Evolutionary conservation across 2,888 invertebrate genomes (phyloP), one percentile per base, ranked within the genome.

Genomic region (Epistrophe eligans): DNA sequence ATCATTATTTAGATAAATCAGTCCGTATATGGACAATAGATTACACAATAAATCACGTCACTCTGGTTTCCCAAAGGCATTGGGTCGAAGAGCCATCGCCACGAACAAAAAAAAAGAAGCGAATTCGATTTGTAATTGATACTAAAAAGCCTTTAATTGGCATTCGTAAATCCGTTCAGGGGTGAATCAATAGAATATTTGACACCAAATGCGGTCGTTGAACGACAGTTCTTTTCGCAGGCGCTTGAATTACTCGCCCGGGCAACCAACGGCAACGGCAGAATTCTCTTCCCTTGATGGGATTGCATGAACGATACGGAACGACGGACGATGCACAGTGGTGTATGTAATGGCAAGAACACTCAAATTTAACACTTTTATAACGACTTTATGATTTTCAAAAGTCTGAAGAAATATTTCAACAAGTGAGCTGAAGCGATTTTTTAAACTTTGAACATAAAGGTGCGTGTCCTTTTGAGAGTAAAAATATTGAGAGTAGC

Each of bases 61-160:
- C 71, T 24, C 17, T 35, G 40, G 52, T 52, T 28, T 81, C 81
- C 85, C 85, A 71, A 48, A 82, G 82, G 77, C 57, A 77, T 84
- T 73, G 40, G 52, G n/a, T 57, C 40, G 6, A 72, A 66, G 38
- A 57, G 60, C 57, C 80, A 66, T 72, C 52, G 64, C 71, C 19
- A 70, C 58, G 74, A 55, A 62, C 73, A 45, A 38, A 62, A 83
- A 60, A 90, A 83, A 67, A 90, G 90, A 90, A 32, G 6, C 90
- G 90, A 91, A 92, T 91, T 91, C 90, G 90, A 90, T 90, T 92
- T 92, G 92, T 92, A 92, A 92, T 92, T 92, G 92, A 92, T 92
- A 92, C 92, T 92, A 92, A 92, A 92, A 92, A 92, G 91, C 92
- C 92, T 91, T 91, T 92, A 92, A 92, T 92, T 92, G 92, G 91